Base-by-base conservation (phyloP, 2,888 invertebrate genomes). In the Lasioglossum morio region DNA sequence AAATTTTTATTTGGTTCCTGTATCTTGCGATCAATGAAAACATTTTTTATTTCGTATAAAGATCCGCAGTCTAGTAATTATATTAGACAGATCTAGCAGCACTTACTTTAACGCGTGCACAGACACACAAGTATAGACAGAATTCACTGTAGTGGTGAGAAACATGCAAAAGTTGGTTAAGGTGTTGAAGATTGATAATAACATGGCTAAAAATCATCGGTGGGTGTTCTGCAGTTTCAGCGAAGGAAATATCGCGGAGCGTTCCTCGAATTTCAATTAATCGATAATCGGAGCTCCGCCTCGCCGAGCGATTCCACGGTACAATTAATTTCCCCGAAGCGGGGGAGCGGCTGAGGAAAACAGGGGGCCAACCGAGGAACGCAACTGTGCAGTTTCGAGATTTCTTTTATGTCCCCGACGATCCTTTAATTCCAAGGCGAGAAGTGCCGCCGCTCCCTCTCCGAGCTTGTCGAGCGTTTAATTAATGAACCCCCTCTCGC, bases 261-360 rank as follows among this genome's bases (percentile, higher is more conserved):
- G 34, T 66, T 66, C 19, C 34, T 19, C 23, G 34, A 34, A 23
- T 69, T 69, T 69, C 19, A 10, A 69, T 69, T 23, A 37, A 69
- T 69, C 69, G 69, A 69, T 37, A 69, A 37, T 69, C 34, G 23
- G 23, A 23, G 69, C 37, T 30, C 69, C 23, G 37, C 34, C 37
- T 37, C 37, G 23, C 1, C 34, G 69, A n/a, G 69, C 19, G 37
- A 69, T 69, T 37, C 69, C 69, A 69, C 69, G 37, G 69, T 69
- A 69, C 63, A 69, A 69, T 69, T 69, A 69, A 69, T 69, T 69
- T 69, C 37, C 69, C 10, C 37, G 34, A 4, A 57, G 57, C 57
- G 69, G 8, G 37, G 12, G 23, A 4, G 12, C 66, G 37, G 23
- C 5, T 23, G 12, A 4, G 69, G 69, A 37, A 69, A 69, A 69